phyloP scores from a whole-genome alignment of 2,797 vertebrate genomes.

The Pogonophryne albipinna region DNA sequence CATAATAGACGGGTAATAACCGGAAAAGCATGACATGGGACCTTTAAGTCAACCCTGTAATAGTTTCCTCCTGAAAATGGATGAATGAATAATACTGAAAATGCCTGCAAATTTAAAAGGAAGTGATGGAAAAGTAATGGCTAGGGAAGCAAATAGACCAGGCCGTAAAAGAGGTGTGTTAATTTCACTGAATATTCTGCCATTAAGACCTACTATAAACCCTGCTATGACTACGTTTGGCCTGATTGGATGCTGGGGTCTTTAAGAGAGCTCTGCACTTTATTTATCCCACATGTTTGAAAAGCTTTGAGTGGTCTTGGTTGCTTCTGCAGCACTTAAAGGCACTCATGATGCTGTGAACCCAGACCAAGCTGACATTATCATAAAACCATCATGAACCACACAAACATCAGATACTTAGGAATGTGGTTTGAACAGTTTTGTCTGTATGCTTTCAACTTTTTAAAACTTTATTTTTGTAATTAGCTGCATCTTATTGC shows the following conservation, averaged over 20 bases:
- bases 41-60: neutral
- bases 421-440: neutral
- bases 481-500: constrained; percentile 19
- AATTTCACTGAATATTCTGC: constrained; percentile 49
- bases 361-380: constrained; percentile 43
- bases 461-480: constrained; percentile 3
- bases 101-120: constrained; percentile 2
- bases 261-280: constrained; percentile 49
- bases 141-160: constrained; percentile 25
- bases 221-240: constrained; percentile 37
- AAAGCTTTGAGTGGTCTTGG: constrained; percentile 71
- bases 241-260: constrained; percentile 35
- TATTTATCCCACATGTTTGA: constrained; percentile 52
- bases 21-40: too few species aligned
- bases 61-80: constrained; percentile 4
- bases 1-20: too few species aligned
- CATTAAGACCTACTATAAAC: constrained; percentile 53
- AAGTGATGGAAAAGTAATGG: constrained; percentile 35
- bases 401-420: constrained; percentile 20
- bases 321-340: constrained; percentile 52
- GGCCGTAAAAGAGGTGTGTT: constrained; percentile 28
- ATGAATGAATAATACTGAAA: constrained; percentile 4
- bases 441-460: constrained; percentile 11
- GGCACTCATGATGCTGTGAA: constrained; percentile 47
- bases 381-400: constrained; percentile 45